phyloP scores from a whole-genome alignment of 2,113 vertebrate genomes.

The Bombycilla garrulus region DNA sequence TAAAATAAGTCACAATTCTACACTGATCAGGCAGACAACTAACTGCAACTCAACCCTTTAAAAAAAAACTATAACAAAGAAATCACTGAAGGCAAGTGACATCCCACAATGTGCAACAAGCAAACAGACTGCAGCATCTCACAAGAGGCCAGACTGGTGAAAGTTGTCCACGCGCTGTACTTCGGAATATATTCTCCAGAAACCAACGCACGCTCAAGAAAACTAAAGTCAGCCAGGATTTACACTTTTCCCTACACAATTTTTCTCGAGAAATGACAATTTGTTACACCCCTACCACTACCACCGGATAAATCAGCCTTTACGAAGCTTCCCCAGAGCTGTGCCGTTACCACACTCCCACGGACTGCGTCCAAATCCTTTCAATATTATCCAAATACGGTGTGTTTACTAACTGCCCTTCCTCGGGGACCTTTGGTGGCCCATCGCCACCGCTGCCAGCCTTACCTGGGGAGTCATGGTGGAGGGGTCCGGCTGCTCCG shows the following conservation, averaged over 20 bases:
- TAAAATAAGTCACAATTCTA: neutral
- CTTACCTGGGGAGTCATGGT: slow-evolving; percentile 87
- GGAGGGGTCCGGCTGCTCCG: slow-evolving; percentile 74
- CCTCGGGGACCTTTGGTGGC: neutral
- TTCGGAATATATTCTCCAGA: neutral
- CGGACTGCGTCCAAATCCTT: neutral
- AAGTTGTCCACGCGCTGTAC: accelerated
- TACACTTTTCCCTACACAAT: neutral
- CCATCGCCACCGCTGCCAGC: neutral
- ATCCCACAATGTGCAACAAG: neutral
- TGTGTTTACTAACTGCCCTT: neutral
- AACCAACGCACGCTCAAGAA: neutral
- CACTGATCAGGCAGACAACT: neutral
- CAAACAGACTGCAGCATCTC: neutral
- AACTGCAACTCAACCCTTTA: neutral
- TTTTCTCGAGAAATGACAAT: neutral
- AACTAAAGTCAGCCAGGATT: neutral
- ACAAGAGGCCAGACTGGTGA: accelerated
- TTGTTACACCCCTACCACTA: neutral
- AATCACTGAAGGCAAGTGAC: neutral
- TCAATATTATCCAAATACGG: accelerated
- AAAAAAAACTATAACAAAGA: neutral
- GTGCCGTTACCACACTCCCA: neutral
- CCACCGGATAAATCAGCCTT: neutral
- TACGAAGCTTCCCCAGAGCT: accelerated